A percentile compares a stretch with the other conserved stretches of the same genome.
Evolutionary conservation across 2,888 invertebrate species (phyloP).

Genomic region (Apotomis betuletana): DNA sequence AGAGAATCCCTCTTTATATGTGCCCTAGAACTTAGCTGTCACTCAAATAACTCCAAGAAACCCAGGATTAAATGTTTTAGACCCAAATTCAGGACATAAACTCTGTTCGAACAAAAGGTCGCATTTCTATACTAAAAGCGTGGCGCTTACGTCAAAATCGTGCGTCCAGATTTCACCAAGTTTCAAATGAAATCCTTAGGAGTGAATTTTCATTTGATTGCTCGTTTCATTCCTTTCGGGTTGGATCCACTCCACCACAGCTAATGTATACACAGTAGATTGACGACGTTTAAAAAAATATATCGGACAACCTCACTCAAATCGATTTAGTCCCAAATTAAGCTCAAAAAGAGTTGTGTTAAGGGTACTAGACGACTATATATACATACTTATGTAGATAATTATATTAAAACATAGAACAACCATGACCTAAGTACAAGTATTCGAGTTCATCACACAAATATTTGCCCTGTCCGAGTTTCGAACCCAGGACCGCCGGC

Average conservation of each 20-base stretch:
- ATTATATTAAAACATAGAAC: too few species aligned
- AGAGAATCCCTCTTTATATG: not conserved
- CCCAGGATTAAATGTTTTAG: not conserved
- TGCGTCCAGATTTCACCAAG: not conserved
- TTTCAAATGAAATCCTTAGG: conserved; percentile 12
- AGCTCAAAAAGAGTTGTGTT: too few species aligned
- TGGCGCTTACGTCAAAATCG: not conserved
- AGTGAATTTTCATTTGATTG: conserved; percentile 31
- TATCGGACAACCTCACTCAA: too few species aligned
- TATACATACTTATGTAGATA: too few species aligned
- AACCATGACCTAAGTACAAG: too few species aligned
- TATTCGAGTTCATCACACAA: too few species aligned
- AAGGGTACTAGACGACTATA: too few species aligned
- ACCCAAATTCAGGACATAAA: not conserved
- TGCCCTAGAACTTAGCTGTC: not conserved
- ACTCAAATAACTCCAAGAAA: not conserved
- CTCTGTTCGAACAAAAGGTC: not conserved
- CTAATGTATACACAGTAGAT: conserved; percentile 1
- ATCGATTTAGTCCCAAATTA: too few species aligned
- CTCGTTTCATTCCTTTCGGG: conserved; percentile 2
- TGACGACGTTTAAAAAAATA: not conserved
- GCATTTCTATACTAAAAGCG: not conserved
- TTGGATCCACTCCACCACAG: not conserved
- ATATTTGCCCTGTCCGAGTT: too few species aligned
- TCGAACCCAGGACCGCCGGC: too few species aligned